Percentiles rank a stretch among this genome's conserved stretches.
phyloP scores from a whole-genome alignment of 2,888 invertebrate genomes.

The Campopleginae sp. region DNA sequence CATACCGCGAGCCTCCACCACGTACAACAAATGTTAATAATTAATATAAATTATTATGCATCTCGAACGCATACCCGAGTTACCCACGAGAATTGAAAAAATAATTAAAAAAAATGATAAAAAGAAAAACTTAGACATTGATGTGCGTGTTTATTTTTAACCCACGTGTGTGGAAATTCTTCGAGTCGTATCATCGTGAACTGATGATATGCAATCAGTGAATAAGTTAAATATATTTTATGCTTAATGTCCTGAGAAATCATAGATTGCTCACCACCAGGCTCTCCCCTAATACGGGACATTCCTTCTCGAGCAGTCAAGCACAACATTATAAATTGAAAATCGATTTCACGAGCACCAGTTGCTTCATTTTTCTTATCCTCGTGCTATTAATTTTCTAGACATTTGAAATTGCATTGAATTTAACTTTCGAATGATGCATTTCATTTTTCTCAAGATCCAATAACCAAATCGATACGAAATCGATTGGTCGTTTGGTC shows the following conservation, averaged over 20 bases:
- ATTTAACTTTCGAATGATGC: neutral
- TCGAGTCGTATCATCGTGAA: conserved; percentile 16
- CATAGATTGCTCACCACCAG: conserved; percentile 15
- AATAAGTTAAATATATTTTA: conserved; percentile 49
- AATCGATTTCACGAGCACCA: neutral
- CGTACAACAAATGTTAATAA: conserved; percentile 67
- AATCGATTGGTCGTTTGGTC: too few species aligned
- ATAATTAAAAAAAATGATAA: neutral
- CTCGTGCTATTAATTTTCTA: neutral
- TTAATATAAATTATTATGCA: conserved; percentile 75
- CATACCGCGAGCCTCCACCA: neutral
- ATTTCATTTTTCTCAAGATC: too few species aligned
- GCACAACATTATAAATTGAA: conserved; percentile 15
- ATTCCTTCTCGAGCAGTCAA: conserved; percentile 12
- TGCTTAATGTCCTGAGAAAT: conserved; percentile 31
- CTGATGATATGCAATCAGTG: conserved; percentile 47
- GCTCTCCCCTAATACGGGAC: conserved; percentile 3
- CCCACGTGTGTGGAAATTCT: conserved; percentile 38
- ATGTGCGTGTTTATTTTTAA: conserved; percentile 1
- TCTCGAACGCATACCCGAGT: conserved; percentile 67
- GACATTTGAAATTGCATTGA: neutral
- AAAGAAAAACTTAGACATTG: neutral
- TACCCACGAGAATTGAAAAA: conserved; percentile 33
- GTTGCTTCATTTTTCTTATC: neutral
- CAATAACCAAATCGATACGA: too few species aligned